A percentile compares a stretch with the other conserved stretches of the same genome.
Evolutionary conservation across 2,113 vertebrate species (phyloP).

Genomic region (Halichoeres trimaculatus): DNA sequence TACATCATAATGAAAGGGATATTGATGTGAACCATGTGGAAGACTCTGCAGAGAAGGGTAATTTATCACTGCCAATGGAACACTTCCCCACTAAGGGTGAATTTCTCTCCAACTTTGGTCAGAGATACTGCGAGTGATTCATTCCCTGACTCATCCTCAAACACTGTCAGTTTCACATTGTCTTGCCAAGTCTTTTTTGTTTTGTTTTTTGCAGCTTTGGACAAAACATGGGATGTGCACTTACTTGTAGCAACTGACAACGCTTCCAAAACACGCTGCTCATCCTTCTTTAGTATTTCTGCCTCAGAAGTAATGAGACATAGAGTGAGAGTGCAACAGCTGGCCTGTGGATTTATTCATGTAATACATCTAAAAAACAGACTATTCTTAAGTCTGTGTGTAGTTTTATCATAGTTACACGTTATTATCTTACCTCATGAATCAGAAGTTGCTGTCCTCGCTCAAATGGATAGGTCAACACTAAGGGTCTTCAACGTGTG

Average conservation of each 20-base stretch:
- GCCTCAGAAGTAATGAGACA: constrained; percentile 45
- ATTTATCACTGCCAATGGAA: constrained; percentile 65
- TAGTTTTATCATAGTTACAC: neutral
- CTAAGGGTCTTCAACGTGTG: too few species aligned
- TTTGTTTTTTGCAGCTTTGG: constrained; percentile 60
- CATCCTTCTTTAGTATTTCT: constrained; percentile 55
- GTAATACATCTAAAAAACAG: constrained; percentile 32
- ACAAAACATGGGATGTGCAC: constrained; percentile 52
- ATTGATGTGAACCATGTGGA: constrained; percentile 68
- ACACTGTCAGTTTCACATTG: constrained; percentile 69
- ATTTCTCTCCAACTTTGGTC: constrained; percentile 63
- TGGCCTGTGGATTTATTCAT: constrained; percentile 8
- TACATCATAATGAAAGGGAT: constrained; percentile 66
- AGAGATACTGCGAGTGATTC: constrained; percentile 63
- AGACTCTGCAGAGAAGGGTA: constrained; percentile 42
- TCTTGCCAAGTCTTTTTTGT: constrained; percentile 65
- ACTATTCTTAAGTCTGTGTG: constrained; percentile 19
- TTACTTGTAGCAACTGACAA: constrained; percentile 49
- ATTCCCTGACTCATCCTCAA: constrained; percentile 70
- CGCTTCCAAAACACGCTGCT: constrained; percentile 51
- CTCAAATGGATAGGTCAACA: too few species aligned
- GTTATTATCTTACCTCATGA: constrained; percentile 7
- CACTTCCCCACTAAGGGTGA: constrained; percentile 32
- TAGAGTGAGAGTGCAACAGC: constrained; percentile 19
- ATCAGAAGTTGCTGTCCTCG: neutral